Conservation (phyloP, 92 coral and sea anemone genomes). For the Isaurus tuberculatus region DNA sequence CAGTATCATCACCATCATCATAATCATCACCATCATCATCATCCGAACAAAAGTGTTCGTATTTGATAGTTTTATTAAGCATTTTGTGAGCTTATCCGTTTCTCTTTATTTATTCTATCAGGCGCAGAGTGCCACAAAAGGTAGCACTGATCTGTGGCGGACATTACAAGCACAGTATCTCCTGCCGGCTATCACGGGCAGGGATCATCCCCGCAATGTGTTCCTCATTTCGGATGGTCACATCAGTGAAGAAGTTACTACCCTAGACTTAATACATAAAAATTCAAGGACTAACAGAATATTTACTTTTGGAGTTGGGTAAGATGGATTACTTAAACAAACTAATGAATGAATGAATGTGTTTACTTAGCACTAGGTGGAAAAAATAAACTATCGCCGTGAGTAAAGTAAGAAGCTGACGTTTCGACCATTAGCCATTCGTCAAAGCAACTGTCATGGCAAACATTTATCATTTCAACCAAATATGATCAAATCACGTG, state of each 20-base stretch:
- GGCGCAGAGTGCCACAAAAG: conserved; percentile 74
- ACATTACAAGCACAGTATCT: conserved; percentile 71
- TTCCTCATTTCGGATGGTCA: conserved; percentile 95
- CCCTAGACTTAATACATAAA: conserved; percentile 65
- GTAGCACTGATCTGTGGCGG: conserved; percentile 92
- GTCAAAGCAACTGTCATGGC: too few relatives aligned
- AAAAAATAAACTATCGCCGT: too few relatives aligned
- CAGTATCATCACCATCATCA: too few relatives aligned
- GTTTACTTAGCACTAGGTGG: too few relatives aligned
- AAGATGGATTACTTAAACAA: too few relatives aligned
- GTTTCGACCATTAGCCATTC: too few relatives aligned
- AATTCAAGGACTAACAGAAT: conserved; percentile 68
- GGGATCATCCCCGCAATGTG: conserved; percentile 86
- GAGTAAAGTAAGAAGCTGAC: too few relatives aligned
- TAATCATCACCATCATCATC: too few relatives aligned
- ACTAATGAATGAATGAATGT: too few relatives aligned
- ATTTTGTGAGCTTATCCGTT: neutral
- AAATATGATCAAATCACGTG: too few relatives aligned
- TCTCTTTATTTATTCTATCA: neutral
- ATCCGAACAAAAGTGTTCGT: neutral
- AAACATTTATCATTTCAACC: too few relatives aligned
- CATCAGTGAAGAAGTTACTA: conserved; percentile 89
- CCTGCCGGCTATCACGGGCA: conserved; percentile 71
- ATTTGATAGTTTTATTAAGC: neutral
- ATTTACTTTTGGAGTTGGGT: conserved; percentile 94